Evolutionary conservation across 2,797 vertebrate species (phyloP), one percentile per base, ranked within the genome.

Genomic region (Kryptopterus vitreolus): DNA sequence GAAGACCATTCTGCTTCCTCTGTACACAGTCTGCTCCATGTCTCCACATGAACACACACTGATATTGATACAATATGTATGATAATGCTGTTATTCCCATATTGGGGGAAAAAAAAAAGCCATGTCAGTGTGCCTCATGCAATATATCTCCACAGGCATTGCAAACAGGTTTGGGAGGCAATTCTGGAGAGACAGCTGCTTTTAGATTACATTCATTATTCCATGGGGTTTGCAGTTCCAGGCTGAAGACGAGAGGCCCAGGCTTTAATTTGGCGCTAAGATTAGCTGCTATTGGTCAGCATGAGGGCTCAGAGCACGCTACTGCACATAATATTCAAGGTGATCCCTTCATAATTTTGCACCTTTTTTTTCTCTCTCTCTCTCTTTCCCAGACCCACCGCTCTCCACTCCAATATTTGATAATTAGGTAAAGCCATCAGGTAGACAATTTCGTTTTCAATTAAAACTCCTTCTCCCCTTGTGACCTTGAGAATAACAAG

Each of bases 381-480:
- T n/a, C n/a, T n/a, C n/a, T n/a, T n/a, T n/a, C n/a, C 83, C 82
- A 20, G 83, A 85, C 88, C 86, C 82, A 87, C 83, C 87, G 81
- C 88, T 85, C 87, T 79, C 83, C 80, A 33, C 86, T 86, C 86
- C 88, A 89, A 92, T 92, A 92, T 90, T 86, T 91, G 87, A 92
- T 94, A 93, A 95, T 95, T 94, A 93, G 93, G 92, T 90, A 89
- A 91, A 91, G 89, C 89, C 91, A 91, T 92, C 92, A 90, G 92
- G 90, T 91, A 91, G 92, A 91, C 91, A 89, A 89, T 92, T 93
- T 93, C 88, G 86, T 88, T 93, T 93, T 93, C 91, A 94, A 94
- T 94, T 92, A 93, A 93, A 93, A 88, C 79, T 81, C 16, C 77
- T 58, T 92, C 87, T 86, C 88, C 90, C 77, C 58, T 71, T 1